These are phyloP conservation scores for Dreissena rostriformis DNA, from an alignment of 1,140 invertebrate species.

Conservation along the genomic window DNA sequence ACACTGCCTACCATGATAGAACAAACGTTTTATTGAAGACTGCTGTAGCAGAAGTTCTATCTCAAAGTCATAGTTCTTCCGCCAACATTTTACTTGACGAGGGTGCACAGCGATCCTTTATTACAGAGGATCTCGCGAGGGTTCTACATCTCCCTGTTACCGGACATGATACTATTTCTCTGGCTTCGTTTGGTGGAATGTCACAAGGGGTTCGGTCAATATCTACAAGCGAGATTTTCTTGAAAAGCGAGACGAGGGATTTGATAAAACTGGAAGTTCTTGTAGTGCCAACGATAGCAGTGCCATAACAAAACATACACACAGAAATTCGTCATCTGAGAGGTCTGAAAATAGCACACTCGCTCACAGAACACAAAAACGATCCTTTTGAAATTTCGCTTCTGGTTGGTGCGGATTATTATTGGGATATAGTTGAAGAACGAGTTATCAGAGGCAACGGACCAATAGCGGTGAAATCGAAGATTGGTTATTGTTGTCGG, in stretches of 20 bases:
- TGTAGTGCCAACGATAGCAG: too few species aligned
- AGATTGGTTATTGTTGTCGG: slow-evolving; percentile 3
- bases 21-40: background rate
- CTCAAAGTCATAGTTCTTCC: background rate
- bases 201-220: background rate
- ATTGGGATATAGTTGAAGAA: background rate
- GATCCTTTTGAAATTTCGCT: slow-evolving; percentile 6
- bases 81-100: slow-evolving; percentile 1
- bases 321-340: too few species aligned
- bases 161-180: background rate
- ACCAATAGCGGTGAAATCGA: slow-evolving; percentile 10
- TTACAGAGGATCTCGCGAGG: background rate
- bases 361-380: background rate
- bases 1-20: background rate
- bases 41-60: background rate
- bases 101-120: slow-evolving; percentile 7
- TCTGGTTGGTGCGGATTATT: background rate
- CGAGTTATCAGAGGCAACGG: background rate
- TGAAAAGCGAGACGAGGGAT: background rate
- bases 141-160: too few species aligned
- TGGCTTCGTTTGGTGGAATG: slow-evolving; percentile 5
- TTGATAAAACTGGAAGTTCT: background rate
- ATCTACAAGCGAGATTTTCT: background rate
- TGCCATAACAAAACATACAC: too few species aligned
- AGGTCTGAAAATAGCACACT: background rate